phyloP scores from a whole-genome alignment of 2,113 vertebrate genomes.

The Ceuthmochares aereus region DNA sequence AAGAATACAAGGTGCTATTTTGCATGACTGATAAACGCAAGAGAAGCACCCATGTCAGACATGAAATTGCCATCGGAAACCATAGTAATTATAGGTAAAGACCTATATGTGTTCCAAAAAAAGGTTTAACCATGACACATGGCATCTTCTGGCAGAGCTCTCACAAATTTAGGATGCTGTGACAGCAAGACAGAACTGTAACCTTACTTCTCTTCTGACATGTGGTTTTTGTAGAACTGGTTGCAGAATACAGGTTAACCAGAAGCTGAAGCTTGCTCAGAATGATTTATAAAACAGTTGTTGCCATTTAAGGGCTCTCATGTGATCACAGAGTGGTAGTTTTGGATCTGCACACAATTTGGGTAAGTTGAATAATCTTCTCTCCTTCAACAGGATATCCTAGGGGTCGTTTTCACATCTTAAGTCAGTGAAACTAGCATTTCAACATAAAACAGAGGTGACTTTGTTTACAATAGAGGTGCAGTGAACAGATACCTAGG shows the following conservation, averaged over 20 bases:
- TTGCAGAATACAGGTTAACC: neutral
- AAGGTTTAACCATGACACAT: neutral
- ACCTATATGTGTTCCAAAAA: neutral
- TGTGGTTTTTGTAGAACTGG: neutral
- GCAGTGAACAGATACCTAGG: neutral
- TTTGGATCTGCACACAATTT: neutral
- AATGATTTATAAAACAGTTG: neutral
- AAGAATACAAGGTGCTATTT: neutral
- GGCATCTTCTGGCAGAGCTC: neutral
- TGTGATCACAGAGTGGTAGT: neutral
- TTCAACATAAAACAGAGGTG: neutral
- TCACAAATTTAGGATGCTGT: neutral
- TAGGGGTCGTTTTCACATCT: neutral
- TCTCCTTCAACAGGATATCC: neutral
- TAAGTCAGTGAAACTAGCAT: neutral
- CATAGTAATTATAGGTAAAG: neutral
- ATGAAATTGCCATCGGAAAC: neutral
- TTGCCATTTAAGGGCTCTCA: neutral
- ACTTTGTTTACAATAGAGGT: neutral
- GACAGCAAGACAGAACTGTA: neutral
- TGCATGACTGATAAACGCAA: neutral
- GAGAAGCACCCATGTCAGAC: neutral
- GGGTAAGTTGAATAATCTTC: neutral
- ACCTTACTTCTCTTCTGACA: neutral
- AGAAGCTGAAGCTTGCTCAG: neutral